Evolutionary conservation across 2,888 invertebrate species (phyloP).

Genomic region (Entomobrya proxima): DNA sequence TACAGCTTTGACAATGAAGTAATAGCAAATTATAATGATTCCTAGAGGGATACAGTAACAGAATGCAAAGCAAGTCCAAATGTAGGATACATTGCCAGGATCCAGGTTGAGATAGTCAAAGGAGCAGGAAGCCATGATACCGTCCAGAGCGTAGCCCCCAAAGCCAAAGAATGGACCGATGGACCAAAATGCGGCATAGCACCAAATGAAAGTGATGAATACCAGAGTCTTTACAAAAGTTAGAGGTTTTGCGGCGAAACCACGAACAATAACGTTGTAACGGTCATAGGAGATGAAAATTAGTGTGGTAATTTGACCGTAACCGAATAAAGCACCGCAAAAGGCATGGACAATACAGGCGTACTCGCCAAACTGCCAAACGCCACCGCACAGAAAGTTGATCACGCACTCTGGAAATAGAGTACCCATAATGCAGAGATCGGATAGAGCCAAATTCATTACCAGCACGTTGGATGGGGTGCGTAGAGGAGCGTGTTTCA

Average conservation of each 20-base stretch:
- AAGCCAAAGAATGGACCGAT: slow-evolving; percentile 78
- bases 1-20: slow-evolving; percentile 54
- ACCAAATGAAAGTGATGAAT: slow-evolving; percentile 77
- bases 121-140: slow-evolving; percentile 81
- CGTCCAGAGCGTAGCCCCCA: slow-evolving; percentile 75
- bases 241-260: slow-evolving; percentile 66
- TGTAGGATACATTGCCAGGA: slow-evolving; percentile 87
- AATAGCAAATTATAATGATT: slow-evolving; percentile 80
- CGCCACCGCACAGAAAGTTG: slow-evolving; percentile 67
- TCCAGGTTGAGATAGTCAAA: slow-evolving; percentile 89
- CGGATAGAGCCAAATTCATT: slow-evolving; percentile 77
- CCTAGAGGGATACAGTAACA: slow-evolving; percentile 87
- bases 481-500: slow-evolving; percentile 75
- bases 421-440: slow-evolving; percentile 76
- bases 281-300: slow-evolving; percentile 78
- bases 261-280: slow-evolving; percentile 78
- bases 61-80: slow-evolving; percentile 87
- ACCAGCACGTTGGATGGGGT: slow-evolving; percentile 78
- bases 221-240: slow-evolving; percentile 74
- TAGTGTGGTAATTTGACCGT: slow-evolving; percentile 78
- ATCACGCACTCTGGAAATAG: slow-evolving; percentile 68
- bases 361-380: slow-evolving; percentile 71
- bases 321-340: slow-evolving; percentile 77
- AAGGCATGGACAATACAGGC: slow-evolving; percentile 67
- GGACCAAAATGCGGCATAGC: slow-evolving; percentile 77